Base-by-base conservation (phyloP, 1,140 invertebrate genomes). In the Nasonia vitripennis region DNA sequence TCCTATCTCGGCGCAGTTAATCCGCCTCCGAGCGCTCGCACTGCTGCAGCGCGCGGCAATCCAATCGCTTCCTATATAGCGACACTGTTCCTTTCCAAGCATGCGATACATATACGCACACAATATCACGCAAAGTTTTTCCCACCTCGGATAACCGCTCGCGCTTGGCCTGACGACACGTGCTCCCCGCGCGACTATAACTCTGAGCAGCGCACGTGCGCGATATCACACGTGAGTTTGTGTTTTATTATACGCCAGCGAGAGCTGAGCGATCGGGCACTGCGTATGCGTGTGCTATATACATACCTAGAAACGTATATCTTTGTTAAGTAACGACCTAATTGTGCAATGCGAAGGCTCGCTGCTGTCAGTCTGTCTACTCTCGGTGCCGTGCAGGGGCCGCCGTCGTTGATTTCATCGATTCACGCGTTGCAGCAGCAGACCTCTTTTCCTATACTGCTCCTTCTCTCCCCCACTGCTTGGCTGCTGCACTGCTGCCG, bases 251-350 rank as follows among this genome's bases (percentile, higher is more conserved):
- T 20, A 62, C 55, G 17, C 55, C 20, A 62, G 20, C 34, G 34
- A 34, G 2, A 34, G 34, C 34, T 3, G 34, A 2, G 34, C 20
- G 55, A 62, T 62, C 55, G 2, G 55, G n/a, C 55, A n/a, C 20
- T 45, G 41, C 10, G 37, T 41, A 5, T 45, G 41, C 51, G 48
- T 70, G 9, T 37, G 34, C 34, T 70, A 27, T 70, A 11, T 70
- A 70, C 20, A 70, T 70, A 70, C 27, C 5, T 27, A 70, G 27
- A 70, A 27, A 70, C 20, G 17, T 70, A 70, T 70, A 70, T 71
- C 68, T 41, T 41, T 51, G 74, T 77, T 77, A 48, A 77, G 74
- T 77, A 77, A 77, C 74, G 73, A 77, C 41, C 45, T 51, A 77
- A 77, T 77, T 77, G 74, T 77, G 74, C 37, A 77, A 77, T 51